These are phyloP conservation scores for Ceuthmochares aereus DNA, from an alignment of 2,113 vertebrate genomes.

Conservation along the genomic window DNA sequence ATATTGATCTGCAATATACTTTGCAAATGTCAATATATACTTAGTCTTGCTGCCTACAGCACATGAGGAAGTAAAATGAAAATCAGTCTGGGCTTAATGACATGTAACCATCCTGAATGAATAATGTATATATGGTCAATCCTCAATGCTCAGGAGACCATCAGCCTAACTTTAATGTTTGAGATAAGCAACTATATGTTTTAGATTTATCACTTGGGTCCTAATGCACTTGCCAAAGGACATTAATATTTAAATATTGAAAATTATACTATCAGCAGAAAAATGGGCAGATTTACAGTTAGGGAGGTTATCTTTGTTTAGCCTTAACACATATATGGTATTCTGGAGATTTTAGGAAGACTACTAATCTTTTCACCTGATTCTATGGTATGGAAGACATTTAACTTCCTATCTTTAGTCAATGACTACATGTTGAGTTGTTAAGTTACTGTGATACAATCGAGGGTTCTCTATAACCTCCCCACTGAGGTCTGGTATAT, in stretches of 20 bases:
- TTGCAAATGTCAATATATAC: constrained; percentile 58
- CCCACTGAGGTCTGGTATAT: not conserved
- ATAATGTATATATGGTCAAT: constrained; percentile 76
- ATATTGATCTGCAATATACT: constrained; percentile 68
- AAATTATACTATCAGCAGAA: constrained; percentile 68
- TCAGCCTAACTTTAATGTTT: constrained; percentile 76
- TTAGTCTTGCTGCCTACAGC: constrained; percentile 37
- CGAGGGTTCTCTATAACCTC: not conserved
- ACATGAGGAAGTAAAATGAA: constrained; percentile 49
- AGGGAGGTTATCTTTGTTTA: not conserved
- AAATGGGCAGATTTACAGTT: constrained; percentile 53
- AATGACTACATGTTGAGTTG: not conserved
- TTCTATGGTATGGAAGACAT: not conserved
- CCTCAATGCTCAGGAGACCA: constrained; percentile 57
- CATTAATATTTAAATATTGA: constrained; percentile 79
- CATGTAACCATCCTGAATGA: constrained; percentile 70
- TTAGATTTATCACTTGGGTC: constrained; percentile 72
- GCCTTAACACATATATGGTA: not conserved
- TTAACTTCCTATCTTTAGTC: not conserved
- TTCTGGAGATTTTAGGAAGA: not conserved
- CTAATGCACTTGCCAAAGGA: constrained; percentile 74
- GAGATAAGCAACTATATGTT: constrained; percentile 70
- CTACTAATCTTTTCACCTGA: not conserved
- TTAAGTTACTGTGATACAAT: not conserved
- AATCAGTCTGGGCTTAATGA: constrained; percentile 70